Evolutionary conservation across 2,113 vertebrate genomes (phyloP), one percentile per base, ranked within the genome.

Genomic region (Anhinga anhinga): DNA sequence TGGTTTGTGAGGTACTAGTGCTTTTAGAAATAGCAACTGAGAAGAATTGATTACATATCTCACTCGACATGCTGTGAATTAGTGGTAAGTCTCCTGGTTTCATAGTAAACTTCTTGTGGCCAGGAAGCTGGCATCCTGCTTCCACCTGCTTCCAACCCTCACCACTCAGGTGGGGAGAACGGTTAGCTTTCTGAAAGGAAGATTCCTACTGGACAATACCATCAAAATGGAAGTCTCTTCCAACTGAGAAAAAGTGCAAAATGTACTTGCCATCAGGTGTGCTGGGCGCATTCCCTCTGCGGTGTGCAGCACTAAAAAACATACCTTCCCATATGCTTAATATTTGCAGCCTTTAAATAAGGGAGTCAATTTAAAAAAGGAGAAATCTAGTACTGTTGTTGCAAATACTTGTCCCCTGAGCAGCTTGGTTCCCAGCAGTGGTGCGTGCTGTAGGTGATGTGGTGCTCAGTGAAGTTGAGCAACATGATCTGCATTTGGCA

Each of bases 311-410:
- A 13, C 66, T 76, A 14, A n/a, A 55, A 26, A 30, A 7, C 45
- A 10, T 9, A 47, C 19, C n/a, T 92, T 53, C 13, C 49, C 6
- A 1, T 32, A 10, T 36, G 29, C 42, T 59, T 79, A 30, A 7
- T 25, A 11, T n/a, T 42, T 58, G 15, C 9, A 47, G 55, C 45
- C 56, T 67, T 81, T 67, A 55, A 62, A 38, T 45, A 52, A 78
- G n/a, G 32, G 29, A 73, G 30, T 52, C 25, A 5, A 1, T 70
- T 30, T 32, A 5, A 15, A 45, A 36, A 12, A n/a, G 21, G 19
- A 25, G 40, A 18, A 69, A 25, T 77, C 11, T 0, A 1, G 8
- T 50, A 5, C 22, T 83, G 15, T n/a, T 5, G 0, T 5, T 36
- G 77, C 40, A 47, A 29, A 7, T 34, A 16, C 29, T 9, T 69